Percentiles rank a stretch among this genome's conserved stretches.
Evolutionary conservation across 2,113 vertebrate genomes (phyloP).

Genomic region (Eublepharis macularius): DNA sequence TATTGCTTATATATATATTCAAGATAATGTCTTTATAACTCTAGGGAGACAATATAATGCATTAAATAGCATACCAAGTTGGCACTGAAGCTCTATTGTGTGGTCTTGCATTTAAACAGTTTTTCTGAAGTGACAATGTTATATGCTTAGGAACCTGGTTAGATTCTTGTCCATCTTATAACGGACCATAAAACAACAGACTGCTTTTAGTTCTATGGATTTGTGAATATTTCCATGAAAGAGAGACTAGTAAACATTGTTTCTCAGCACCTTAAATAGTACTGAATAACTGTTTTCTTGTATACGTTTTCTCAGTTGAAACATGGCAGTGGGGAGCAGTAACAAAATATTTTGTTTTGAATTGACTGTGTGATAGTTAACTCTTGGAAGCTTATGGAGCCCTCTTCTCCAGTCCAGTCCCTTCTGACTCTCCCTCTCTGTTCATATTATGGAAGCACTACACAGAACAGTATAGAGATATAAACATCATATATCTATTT

Average conservation of each 20-base stretch:
- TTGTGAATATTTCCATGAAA: not conserved
- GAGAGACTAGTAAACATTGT: not conserved
- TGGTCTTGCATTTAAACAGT: not conserved
- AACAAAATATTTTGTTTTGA: too few relatives aligned
- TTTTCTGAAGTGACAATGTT: not conserved
- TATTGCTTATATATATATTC: slow-evolving; percentile 51
- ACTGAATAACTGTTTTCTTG: not conserved
- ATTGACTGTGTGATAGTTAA: too few relatives aligned
- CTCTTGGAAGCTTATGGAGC: too few relatives aligned
- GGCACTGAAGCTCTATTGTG: not conserved
- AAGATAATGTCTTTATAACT: slow-evolving; percentile 42
- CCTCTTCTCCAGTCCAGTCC: too few relatives aligned
- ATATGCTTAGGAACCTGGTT: not conserved
- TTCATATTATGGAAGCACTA: too few relatives aligned
- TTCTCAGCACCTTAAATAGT: not conserved
- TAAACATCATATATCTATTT: too few relatives aligned
- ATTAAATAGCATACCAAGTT: not conserved
- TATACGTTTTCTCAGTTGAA: not conserved
- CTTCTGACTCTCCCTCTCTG: too few relatives aligned
- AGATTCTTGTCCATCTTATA: not conserved
- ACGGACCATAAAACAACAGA: not conserved
- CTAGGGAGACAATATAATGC: slow-evolving; percentile 40
- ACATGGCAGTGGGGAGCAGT: too few relatives aligned
- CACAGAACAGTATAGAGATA: too few relatives aligned
- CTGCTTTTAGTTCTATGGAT: not conserved